Evolutionary conservation across 2,113 vertebrate genomes (phyloP), one percentile per base, ranked within the genome.

Genomic region (Neofelis nebulosa): DNA sequence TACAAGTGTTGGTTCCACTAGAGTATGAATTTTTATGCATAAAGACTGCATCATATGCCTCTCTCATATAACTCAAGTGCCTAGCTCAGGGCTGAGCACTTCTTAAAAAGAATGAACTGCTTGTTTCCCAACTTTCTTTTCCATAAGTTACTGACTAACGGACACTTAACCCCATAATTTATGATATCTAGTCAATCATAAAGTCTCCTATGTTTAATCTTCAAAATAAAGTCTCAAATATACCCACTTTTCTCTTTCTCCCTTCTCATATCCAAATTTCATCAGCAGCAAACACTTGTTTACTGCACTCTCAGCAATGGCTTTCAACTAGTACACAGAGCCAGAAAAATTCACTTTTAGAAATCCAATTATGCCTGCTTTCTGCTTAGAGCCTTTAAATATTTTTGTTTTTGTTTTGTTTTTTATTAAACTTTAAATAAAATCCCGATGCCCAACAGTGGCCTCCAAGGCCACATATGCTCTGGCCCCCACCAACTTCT

Each of bases 391-490:
- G 92, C 0, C 4, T 1, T 29, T 18, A 79, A 23, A 31, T 65
- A 16, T 61, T 15, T 55, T 55, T 18, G 15, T 55, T 16, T 61
- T 61, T 45, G 45, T 8, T 45, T 45, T 45, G 4, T 11, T 76
- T 95, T 81, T 91, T 16, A 71, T 55, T 65, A 81, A 13, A 48
- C 33, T 96, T 94, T 86, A 29, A 95, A 48, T 90, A 89, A 92
- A 93, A 89, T 94, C 12, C 11, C 45, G 71, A 7, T 50, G 55
- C 18, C 19, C 5, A 55, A 78, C 10, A 86, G 23, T 19, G 12
- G 10, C 15, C 48, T 69, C 36, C 25, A 81, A 81, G 31, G 41
- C 52, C 41, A 45, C 55, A 45, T 38, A 4, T 69, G 29, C 65
- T 48, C 50, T 31, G 41, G 57, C 5, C 12, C 33, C n/a, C 9